Base-by-base conservation (phyloP, 2,797 vertebrate species). In the Rhincodon typus region DNA sequence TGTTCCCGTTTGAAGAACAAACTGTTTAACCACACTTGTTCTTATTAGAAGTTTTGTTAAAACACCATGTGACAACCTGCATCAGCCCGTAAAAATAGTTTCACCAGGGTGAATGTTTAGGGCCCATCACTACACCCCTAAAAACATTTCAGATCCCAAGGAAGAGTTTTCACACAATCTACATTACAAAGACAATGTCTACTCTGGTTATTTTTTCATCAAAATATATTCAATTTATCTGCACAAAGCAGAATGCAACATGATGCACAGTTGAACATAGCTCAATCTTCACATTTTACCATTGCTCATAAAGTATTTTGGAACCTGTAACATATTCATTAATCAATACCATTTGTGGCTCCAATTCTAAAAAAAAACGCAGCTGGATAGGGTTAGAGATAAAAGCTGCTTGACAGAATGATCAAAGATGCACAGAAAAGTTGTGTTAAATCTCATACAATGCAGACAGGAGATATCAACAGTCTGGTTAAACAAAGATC, bases 371-470 rank as follows among this genome's bases (percentile, higher is more conserved):
- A 57, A 70, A 95, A 74, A n/a, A 46, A 77, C 53, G n/a, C 42
- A 53, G 30, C 70, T 95, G 93, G 67, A 5, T 46, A 94, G 13
- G 38, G 23, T 46, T 94, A 42, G 42, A 94, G 93, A 94, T 70
- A 91, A 72, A 69, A 69, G 67, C 21, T 17, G 10, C 15, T 46
- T 42, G 67, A 94, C 34, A 46, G 94, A 95, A 77, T 77, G 94
- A 95, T 77, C 94, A 95, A 95, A 95, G 69, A 53, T 72, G 10
- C 42, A 69, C 67, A 42, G 66, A 94, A 10, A 42, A 53, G 46
- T 46, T 77, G 94, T 34, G 70, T 77, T 53, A 95, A 95, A 53
- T 50, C 42, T 77, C 38, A 95, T 74, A 77, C 70, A 15, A 95
- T 74, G 42, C 70, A 53, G 94, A 34, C 23, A 95, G 27, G 70